phyloP scores from a whole-genome alignment of 2,797 vertebrate genomes.

The Botia kubotai region DNA sequence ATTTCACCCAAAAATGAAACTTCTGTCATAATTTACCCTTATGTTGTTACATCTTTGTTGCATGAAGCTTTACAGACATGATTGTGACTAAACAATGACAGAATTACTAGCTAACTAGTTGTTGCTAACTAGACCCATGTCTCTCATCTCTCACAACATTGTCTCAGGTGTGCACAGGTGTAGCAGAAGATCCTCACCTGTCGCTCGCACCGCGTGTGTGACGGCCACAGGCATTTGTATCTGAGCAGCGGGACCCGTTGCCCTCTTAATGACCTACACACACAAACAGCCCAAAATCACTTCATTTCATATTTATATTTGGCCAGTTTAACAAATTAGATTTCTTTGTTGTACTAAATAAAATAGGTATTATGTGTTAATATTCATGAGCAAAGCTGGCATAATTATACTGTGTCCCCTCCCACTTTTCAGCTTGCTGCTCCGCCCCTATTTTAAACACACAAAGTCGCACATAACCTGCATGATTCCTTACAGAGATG shows the following conservation, averaged over 20 bases:
- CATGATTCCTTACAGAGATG: neutral
- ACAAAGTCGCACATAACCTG: too few species aligned
- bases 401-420: neutral
- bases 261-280: constrained; percentile 80
- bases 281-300: constrained; percentile 29
- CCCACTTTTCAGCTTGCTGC: too few species aligned
- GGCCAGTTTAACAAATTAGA: neutral
- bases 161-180: neutral
- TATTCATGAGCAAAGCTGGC: neutral
- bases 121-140: too few species aligned
- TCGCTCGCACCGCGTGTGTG: constrained; percentile 81
- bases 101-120: too few species aligned
- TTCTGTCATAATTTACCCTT: neutral
- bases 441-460: too few species aligned
- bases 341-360: too few species aligned
- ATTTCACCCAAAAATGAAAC: neutral
- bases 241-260: constrained; percentile 75
- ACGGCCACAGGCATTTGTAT: constrained; percentile 87
- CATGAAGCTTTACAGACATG: too few species aligned
- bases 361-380: neutral
- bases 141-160: too few species aligned
- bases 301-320: neutral
- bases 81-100: too few species aligned
- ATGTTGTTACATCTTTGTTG: too few species aligned
- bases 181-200: constrained; percentile 71